Evolutionary conservation across 2,113 vertebrate species (phyloP).

Genomic region (Phoxinus phoxinus): DNA sequence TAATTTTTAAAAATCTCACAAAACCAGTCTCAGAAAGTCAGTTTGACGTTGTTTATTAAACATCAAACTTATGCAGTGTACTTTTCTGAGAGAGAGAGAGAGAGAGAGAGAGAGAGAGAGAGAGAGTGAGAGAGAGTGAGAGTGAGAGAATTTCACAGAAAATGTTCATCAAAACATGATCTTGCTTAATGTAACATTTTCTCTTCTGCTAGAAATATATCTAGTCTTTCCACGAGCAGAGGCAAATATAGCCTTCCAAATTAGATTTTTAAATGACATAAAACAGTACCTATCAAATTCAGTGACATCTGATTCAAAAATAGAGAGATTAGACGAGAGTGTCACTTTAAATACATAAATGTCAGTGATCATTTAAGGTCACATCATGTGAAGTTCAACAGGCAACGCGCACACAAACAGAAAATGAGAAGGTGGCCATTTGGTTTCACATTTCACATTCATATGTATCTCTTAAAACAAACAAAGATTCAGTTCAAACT

Average conservation of each 20-base stretch:
- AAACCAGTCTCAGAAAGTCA: not conserved
- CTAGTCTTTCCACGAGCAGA: not conserved
- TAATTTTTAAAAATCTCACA: not conserved
- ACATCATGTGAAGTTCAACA: slow-evolving; percentile 3
- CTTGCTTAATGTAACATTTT: not conserved
- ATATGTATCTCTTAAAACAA: not conserved
- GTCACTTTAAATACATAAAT: not conserved
- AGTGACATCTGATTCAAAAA: not conserved
- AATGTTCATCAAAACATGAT: not conserved
- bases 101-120: too few species aligned
- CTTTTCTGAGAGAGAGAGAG: not conserved
- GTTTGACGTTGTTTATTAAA: slow-evolving; percentile 34
- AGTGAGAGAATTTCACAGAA: not conserved
- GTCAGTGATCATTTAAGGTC: slow-evolving; percentile 3
- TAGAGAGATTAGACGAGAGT: not conserved
- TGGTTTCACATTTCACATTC: slow-evolving; percentile 11
- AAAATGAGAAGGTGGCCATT: not conserved
- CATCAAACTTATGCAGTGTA: not conserved
- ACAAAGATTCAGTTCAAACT: not conserved
- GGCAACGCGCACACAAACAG: not conserved
- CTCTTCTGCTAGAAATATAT: not conserved
- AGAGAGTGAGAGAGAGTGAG: too few species aligned
- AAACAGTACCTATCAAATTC: not conserved
- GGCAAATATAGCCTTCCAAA: not conserved
- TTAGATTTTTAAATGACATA: not conserved